phyloP scores from a whole-genome alignment of 2,113 vertebrate genomes.

The Tympanuchus pallidicinctus region DNA sequence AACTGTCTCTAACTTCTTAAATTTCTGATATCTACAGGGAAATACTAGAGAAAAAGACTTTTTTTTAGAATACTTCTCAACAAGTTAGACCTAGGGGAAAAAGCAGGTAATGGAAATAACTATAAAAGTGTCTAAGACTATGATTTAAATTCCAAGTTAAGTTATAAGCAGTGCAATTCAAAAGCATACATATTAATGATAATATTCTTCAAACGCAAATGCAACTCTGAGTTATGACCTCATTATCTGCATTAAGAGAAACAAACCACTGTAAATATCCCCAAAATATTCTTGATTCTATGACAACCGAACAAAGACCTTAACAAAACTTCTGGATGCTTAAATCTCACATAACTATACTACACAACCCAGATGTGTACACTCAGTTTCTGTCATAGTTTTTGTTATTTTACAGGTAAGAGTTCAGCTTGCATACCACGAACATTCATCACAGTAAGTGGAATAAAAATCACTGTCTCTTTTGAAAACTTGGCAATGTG shows the following conservation, averaged over 20 bases:
- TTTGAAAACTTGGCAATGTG: background rate
- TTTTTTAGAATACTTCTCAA: background rate
- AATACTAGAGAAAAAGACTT: background rate
- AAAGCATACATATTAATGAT: background rate
- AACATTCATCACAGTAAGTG: background rate
- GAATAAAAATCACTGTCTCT: background rate
- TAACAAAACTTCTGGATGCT: background rate
- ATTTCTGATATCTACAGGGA: background rate
- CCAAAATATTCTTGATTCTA: background rate
- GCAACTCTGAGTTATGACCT: background rate
- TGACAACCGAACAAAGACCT: background rate
- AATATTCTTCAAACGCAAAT: background rate
- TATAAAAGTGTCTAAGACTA: background rate
- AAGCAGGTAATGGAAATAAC: background rate
- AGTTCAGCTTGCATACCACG: fast-evolving
- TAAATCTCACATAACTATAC: background rate
- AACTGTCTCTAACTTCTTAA: background rate
- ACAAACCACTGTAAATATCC: background rate
- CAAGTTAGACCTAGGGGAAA: background rate
- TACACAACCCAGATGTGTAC: background rate
- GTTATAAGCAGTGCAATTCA: background rate
- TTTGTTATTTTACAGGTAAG: background rate
- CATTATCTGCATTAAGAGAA: background rate
- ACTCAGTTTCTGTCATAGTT: background rate
- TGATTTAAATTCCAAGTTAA: background rate